These are phyloP conservation scores for Formica aserva DNA, from an alignment of 2,888 invertebrate genomes.

Conservation along the genomic window DNA sequence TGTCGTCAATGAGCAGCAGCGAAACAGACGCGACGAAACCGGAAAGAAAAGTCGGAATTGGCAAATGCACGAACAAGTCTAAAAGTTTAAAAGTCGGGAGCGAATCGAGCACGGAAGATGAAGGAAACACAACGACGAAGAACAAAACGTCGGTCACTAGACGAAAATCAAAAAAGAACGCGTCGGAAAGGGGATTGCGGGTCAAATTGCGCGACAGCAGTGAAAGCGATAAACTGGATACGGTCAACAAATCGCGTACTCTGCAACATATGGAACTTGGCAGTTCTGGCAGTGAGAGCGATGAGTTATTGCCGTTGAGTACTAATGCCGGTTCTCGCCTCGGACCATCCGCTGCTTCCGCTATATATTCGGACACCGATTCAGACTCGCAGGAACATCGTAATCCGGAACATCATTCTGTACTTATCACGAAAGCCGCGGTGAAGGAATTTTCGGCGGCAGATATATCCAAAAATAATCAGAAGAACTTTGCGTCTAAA, in stretches of 20 bases:
- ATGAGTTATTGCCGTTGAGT: constrained; percentile 91
- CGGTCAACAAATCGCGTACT: constrained; percentile 87
- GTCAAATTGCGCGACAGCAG: constrained; percentile 83
- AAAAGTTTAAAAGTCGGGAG: constrained; percentile 83
- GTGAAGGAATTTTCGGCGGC: constrained; percentile 93
- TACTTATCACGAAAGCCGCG: constrained; percentile 93
- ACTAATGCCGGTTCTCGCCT: constrained; percentile 76
- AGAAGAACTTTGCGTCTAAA: constrained; percentile 90
- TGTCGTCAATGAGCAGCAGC: constrained; percentile 87
- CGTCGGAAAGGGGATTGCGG: constrained; percentile 85
- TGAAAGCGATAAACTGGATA: constrained; percentile 80
- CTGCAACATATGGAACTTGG: constrained; percentile 91
- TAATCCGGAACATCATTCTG: constrained; percentile 86
- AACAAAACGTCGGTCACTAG: constrained; percentile 69
- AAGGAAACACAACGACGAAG: constrained; percentile 82
- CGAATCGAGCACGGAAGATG: constrained; percentile 88
- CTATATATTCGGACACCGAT: constrained; percentile 95
- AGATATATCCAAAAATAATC: constrained; percentile 91
- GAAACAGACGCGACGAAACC: constrained; percentile 83
- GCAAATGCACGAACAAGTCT: constrained; percentile 60
- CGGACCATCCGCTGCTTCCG: constrained; percentile 87
- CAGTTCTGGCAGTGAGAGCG: constrained; percentile 92
- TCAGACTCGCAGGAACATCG: constrained; percentile 88
- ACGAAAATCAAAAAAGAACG: constrained; percentile 82
- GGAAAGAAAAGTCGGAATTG: constrained; percentile 53